These are phyloP conservation scores for Chymomyza procnemis DNA, from an alignment of 2,888 invertebrate species.

Conservation along the genomic window DNA sequence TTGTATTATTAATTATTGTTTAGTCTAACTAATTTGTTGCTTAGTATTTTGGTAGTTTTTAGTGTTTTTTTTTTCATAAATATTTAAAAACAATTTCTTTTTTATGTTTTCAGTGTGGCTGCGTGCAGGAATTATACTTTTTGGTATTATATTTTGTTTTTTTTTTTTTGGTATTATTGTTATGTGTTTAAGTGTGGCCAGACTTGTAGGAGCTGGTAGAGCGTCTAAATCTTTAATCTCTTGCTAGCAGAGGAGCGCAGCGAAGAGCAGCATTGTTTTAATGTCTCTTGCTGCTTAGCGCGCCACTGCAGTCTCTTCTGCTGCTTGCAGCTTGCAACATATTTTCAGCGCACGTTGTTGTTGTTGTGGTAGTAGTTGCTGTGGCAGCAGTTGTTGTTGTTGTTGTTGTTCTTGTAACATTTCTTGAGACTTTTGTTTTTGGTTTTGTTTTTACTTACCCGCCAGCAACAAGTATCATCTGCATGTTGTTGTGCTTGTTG, in stretches of 20 bases:
- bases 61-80: background rate
- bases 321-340: too few relatives aligned
- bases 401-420: too few relatives aligned
- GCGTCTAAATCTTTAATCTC: background rate
- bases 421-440: background rate
- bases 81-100: too few relatives aligned
- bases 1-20: too few relatives aligned
- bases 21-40: background rate
- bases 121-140: background rate
- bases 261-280: too few relatives aligned
- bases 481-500: constrained; percentile 68
- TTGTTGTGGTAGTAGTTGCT: too few relatives aligned
- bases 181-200: background rate
- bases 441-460: constrained; percentile 75
- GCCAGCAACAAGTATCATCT: constrained; percentile 79
- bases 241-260: background rate
- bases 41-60: background rate
- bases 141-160: too few relatives aligned
- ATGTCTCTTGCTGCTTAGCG: too few relatives aligned
- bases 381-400: too few relatives aligned
- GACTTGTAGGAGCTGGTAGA: background rate
- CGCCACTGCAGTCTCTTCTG: too few relatives aligned
- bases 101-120: background rate
- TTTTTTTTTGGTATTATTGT: background rate
- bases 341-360: too few relatives aligned